Conservation (phyloP, 2,888 invertebrate species). For the Mythimna loreyi region DNA sequence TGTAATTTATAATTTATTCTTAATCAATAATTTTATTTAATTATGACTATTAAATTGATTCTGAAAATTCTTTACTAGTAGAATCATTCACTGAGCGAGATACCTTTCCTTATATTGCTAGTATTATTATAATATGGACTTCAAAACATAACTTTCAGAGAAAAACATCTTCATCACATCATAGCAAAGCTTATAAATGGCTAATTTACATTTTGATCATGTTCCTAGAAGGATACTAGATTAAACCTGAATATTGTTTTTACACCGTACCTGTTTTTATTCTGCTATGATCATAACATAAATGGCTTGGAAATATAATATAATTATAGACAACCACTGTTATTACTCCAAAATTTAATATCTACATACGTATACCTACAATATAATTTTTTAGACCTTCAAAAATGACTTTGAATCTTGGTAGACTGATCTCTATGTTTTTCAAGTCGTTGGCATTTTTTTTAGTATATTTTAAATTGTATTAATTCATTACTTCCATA, state of each 20-base stretch:
- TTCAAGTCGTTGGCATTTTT: too few relatives aligned
- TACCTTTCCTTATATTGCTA: too few relatives aligned
- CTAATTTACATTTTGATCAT: slow-evolving; percentile 27
- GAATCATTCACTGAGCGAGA: too few relatives aligned
- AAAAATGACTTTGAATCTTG: slow-evolving; percentile 16
- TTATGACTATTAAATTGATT: neutral
- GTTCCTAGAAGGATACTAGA: slow-evolving; percentile 19
- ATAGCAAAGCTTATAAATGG: slow-evolving; percentile 23
- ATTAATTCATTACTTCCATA: too few relatives aligned
- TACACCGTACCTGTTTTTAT: slow-evolving; percentile 7
- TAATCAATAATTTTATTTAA: too few relatives aligned
- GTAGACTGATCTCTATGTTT: slow-evolving; percentile 5
- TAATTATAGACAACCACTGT: slow-evolving; percentile 21
- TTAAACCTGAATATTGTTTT: slow-evolving; percentile 15
- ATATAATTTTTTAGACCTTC: slow-evolving; percentile 11
- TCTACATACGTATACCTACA: neutral
- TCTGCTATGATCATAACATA: slow-evolving; percentile 6
- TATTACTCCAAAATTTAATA: slow-evolving; percentile 18
- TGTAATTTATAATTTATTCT: too few relatives aligned
- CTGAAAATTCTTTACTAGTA: too few relatives aligned
- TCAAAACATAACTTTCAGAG: neutral
- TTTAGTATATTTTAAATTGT: too few relatives aligned
- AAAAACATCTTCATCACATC: neutral
- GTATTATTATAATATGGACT: neutral
- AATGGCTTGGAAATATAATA: slow-evolving; percentile 12